Percentiles rank a stretch among this genome's conserved stretches.
Evolutionary conservation across 2,888 invertebrate genomes (phyloP).

Genomic region (Dorcus hopei): DNA sequence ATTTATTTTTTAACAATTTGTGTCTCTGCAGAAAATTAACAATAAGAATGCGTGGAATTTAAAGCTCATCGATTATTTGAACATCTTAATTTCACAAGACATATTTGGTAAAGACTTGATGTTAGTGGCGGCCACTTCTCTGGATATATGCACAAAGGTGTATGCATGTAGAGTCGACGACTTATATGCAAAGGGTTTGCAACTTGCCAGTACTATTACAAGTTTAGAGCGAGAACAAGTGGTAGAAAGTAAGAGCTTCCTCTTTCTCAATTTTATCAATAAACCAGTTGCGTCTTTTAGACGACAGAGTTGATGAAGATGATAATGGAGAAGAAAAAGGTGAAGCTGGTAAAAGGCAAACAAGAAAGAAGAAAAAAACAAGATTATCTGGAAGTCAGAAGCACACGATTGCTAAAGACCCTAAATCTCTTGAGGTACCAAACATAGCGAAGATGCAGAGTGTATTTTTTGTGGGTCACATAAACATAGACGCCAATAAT

Average conservation of each 20-base stretch:
- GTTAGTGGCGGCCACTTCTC: constrained; percentile 6
- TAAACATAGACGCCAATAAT: constrained; percentile 5
- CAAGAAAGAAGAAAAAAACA: constrained; percentile 5
- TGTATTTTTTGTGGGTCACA: constrained; percentile 5
- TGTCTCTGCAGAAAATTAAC: constrained; percentile 13
- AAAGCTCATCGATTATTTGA: constrained; percentile 13
- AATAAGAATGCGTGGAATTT: constrained; percentile 15
- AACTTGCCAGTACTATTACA: constrained; percentile 4
- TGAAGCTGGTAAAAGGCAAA: neutral
- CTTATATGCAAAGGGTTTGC: constrained; percentile 6
- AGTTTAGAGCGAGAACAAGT: neutral
- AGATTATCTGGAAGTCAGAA: neutral
- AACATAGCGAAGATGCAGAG: no score
- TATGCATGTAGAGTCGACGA: constrained; percentile 15
- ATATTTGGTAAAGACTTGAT: constrained; percentile 5
- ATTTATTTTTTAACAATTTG: neutral
- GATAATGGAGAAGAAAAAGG: neutral
- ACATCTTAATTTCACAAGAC: constrained; percentile 2
- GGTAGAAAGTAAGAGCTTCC: neutral
- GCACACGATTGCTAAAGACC: neutral
- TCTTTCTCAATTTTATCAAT: neutral
- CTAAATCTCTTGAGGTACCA: no score
- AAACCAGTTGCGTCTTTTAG: neutral
- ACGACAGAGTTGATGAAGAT: neutral
- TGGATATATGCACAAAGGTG: constrained; percentile 15